Evolutionary conservation across 2,888 invertebrate species (phyloP).

Genomic region (Gari tellinella): DNA sequence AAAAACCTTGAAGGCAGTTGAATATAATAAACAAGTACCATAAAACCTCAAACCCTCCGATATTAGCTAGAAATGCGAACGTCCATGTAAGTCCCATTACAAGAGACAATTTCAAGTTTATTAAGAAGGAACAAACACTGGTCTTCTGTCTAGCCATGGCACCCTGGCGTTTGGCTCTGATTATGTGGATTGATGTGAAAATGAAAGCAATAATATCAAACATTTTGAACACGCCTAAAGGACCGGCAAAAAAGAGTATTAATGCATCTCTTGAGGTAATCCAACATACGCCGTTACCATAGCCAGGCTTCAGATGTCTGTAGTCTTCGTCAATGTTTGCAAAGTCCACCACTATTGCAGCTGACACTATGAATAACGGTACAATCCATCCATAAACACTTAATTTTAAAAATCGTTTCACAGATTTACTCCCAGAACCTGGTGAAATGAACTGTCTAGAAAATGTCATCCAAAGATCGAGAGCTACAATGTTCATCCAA

Average conservation of each 20-base stretch:
- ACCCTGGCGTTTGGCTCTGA: conserved; percentile 43
- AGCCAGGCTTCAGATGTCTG: conserved; percentile 83
- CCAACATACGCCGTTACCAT: conserved; percentile 86
- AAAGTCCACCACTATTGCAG: conserved; percentile 85
- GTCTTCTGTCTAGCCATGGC: conserved; percentile 41
- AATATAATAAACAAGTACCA: conserved; percentile 85
- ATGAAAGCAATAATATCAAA: conserved; percentile 85
- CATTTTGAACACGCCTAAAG: conserved; percentile 85
- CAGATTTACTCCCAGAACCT: conserved; percentile 47
- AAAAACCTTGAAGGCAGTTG: conserved; percentile 87
- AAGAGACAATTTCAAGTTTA: conserved; percentile 78
- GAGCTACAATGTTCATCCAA: conserved; percentile 87
- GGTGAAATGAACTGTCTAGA: conserved; percentile 60
- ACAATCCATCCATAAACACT: conserved; percentile 84
- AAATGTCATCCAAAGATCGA: conserved; percentile 87
- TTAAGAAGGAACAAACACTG: conserved; percentile 58
- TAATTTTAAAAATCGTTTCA: conserved; percentile 71
- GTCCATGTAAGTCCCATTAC: conserved; percentile 85
- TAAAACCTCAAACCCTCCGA: conserved; percentile 77
- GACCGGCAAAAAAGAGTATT: conserved; percentile 86
- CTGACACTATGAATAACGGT: conserved; percentile 79
- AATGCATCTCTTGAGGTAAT: conserved; percentile 86
- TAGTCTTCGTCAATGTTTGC: conserved; percentile 73
- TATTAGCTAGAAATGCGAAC: conserved; percentile 84
- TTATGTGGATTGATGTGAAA: conserved; percentile 87